Base-by-base conservation (phyloP, 2,797 vertebrate species). In the Melanogrammus aeglefinus region DNA sequence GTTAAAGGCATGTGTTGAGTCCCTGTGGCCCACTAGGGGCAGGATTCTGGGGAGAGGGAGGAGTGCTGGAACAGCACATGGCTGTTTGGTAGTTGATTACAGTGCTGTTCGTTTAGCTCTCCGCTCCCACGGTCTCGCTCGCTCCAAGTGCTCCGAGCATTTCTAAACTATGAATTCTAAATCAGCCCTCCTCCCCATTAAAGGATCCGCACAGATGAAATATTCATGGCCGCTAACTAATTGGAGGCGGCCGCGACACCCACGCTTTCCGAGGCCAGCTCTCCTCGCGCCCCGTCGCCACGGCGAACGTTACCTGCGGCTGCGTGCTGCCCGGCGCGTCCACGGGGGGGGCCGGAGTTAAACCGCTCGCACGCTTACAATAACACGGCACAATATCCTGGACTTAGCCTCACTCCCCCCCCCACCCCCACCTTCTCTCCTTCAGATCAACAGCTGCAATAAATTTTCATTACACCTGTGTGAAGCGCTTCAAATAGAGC, bases 391-490 rank as follows among this genome's bases (percentile, higher is more conserved):
- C 83, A 93, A 93, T 90, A 47, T 47, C 44, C 13, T 2, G 16
- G 44, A 16, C 12, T 47, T 47, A 16, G 86, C 88, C 89, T 87
- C 81, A 91, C 89, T 88, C 90, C 89, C 88, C 88, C 89, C 90
- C 87, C 88, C 88, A 86, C 81, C 91, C 89, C 88, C 90, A 92
- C 91, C 91, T 91, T 90, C 89, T 88, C 88, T 92, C 89, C 89
- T 86, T 82, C 77, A 88, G 91, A 94, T 92, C 92, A 94, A 93
- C 92, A 94, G 91, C 88, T 86, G 90, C 91, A 91, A 94, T 94
- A 93, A 91, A 93, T 94, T 94, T 93, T 93, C 93, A 95, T 94
- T 94, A 94, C 93, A 95, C 94, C 93, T 94, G 93, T 92, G 93
- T 91, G 91, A 90, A 91, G 90, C 90, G 90, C 93, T 94, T 94